phyloP scores from a whole-genome alignment of 2,888 invertebrate genomes.

The Odontomyia ornata region DNA sequence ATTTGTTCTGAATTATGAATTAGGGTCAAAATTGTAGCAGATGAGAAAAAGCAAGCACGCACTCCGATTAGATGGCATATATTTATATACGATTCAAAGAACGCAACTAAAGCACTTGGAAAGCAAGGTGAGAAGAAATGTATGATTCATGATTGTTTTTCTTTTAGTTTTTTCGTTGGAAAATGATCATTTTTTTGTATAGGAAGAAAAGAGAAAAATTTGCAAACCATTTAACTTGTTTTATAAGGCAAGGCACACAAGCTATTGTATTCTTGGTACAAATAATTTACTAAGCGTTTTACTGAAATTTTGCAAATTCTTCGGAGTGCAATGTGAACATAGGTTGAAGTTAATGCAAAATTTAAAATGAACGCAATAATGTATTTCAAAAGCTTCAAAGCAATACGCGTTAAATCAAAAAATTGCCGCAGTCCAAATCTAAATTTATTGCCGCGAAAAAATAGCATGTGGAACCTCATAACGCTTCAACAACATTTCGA shows the following conservation, averaged over 20 bases:
- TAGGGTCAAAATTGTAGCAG: conserved; percentile 47
- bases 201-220: background rate
- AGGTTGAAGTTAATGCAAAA: too few relatives aligned
- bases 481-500: conserved; percentile 8
- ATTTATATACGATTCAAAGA: too few relatives aligned
- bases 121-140: background rate
- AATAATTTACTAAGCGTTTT: too few relatives aligned
- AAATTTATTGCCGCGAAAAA: background rate
- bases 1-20: conserved; percentile 48
- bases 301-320: too few relatives aligned
- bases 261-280: too few relatives aligned
- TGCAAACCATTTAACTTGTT: background rate
- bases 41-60: conserved; percentile 26
- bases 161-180: background rate
- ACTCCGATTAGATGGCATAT: conserved; percentile 29
- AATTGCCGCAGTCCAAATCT: background rate
- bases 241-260: too few relatives aligned
- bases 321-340: too few relatives aligned
- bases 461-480: conserved; percentile 1
- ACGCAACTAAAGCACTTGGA: background rate
- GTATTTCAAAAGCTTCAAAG: background rate
- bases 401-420: background rate
- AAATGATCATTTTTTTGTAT: background rate
- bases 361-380: background rate
- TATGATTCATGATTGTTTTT: background rate